Evolutionary conservation across 1,140 invertebrate species (phyloP).

Genomic region (Radopholus similis): DNA sequence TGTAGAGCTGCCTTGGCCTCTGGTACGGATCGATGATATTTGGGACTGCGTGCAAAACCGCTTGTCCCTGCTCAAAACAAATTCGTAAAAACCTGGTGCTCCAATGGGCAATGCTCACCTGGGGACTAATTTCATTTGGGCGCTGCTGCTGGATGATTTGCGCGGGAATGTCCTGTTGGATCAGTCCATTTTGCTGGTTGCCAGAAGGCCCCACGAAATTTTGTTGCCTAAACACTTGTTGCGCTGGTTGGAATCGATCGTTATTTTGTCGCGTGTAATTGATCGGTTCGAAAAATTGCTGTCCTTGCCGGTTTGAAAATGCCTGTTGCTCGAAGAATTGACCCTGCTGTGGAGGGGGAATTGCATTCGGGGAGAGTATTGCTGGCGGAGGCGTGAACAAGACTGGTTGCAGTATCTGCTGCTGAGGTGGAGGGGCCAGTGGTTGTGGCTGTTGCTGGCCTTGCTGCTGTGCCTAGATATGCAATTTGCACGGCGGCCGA

Average conservation of each 20-base stretch:
- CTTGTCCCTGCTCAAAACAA: not conserved
- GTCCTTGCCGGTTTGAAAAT: too few species aligned
- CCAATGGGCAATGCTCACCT: too few species aligned
- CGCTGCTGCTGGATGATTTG: not conserved
- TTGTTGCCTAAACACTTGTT: not conserved
- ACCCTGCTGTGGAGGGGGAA: not conserved
- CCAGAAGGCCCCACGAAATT: not conserved
- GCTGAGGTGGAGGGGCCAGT: not conserved
- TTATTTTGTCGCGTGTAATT: not conserved
- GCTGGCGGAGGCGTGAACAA: too few species aligned
- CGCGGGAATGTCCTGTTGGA: too few species aligned
- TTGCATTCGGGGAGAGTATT: too few species aligned
- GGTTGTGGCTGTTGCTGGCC: constrained; percentile 14
- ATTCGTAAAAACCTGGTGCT: not conserved
- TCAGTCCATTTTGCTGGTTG: constrained; percentile 4
- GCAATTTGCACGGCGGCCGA: not conserved
- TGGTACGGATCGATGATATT: constrained; percentile 1
- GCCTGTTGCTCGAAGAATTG: constrained; percentile 23
- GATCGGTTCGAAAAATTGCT: not conserved
- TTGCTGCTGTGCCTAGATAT: constrained; percentile 12
- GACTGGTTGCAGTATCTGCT: too few species aligned
- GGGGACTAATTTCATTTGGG: not conserved
- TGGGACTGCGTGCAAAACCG: constrained; percentile 16
- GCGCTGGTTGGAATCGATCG: not conserved
- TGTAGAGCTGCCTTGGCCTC: not conserved